Percentiles rank a stretch among this genome's conserved stretches.
Evolutionary conservation across 2,113 vertebrate species (phyloP).

Genomic region (Mugil cephalus): DNA sequence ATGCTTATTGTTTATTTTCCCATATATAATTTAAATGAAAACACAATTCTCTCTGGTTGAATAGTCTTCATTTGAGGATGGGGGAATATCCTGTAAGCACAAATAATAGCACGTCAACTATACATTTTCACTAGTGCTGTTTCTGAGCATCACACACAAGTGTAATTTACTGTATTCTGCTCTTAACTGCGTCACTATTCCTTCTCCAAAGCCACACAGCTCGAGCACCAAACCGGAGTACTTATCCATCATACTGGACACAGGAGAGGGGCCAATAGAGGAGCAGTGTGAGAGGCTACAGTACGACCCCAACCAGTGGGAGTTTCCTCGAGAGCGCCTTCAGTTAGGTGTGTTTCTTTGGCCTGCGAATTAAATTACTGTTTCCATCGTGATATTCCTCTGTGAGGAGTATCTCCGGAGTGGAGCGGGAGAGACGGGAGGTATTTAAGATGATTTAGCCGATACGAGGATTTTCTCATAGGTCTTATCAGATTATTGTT

Average conservation of each 20-base stretch:
- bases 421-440: slow-evolving; percentile 24
- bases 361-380: neutral
- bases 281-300: slow-evolving; percentile 92
- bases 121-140: neutral
- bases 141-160: too few relatives aligned
- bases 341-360: slow-evolving; percentile 87
- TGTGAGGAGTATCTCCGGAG: slow-evolving; percentile 7
- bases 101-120: too few relatives aligned
- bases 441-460: slow-evolving; percentile 47
- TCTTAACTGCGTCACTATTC: slow-evolving; percentile 33
- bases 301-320: slow-evolving; percentile 94
- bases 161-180: neutral
- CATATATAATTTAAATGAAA: neutral
- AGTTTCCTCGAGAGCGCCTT: slow-evolving; percentile 93
- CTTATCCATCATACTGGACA: slow-evolving; percentile 93
- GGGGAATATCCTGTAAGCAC: neutral
- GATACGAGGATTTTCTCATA: slow-evolving; percentile 75
- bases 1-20: neutral
- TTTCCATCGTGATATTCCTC: neutral
- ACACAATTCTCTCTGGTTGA: neutral
- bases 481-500: slow-evolving; percentile 76
- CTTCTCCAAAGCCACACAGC: slow-evolving; percentile 82
- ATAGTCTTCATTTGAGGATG: neutral
- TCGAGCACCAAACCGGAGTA: slow-evolving; percentile 87
- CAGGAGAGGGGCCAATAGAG: slow-evolving; percentile 87